Conservation (phyloP, 23 tunicate species). For the Clavelina lepadiformis region DNA sequence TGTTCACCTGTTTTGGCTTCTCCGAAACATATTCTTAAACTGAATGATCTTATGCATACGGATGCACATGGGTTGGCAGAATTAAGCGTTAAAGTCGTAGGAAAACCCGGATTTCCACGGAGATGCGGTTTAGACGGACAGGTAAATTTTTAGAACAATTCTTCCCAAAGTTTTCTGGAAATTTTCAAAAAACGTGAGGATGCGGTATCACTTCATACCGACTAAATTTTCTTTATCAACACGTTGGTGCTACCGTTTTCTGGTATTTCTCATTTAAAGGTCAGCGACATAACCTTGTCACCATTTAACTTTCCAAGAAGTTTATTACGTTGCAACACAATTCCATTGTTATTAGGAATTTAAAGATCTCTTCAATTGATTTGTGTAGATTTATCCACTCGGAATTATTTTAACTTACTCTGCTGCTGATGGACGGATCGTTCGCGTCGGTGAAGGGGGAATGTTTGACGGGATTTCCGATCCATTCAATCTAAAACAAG, state of each 20-base stretch:
- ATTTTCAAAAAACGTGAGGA: no score
- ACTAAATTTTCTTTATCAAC: no score
- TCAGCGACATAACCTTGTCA: no score
- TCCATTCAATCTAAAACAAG: background rate
- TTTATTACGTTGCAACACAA: no score
- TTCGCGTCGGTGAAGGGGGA: constrained; percentile 30
- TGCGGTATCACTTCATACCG: no score
- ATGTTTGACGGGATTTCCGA: constrained; percentile 6
- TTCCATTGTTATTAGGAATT: no score
- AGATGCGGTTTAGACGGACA: constrained; percentile 50
- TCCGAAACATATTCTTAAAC: constrained; percentile 4
- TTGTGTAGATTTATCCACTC: constrained; percentile 21
- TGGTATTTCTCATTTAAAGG: no score
- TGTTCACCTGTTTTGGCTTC: constrained; percentile 9
- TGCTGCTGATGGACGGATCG: background rate
- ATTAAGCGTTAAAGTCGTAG: constrained; percentile 15
- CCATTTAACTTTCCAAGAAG: no score
- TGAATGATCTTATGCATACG: constrained; percentile 1
- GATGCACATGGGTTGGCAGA: constrained; percentile 19
- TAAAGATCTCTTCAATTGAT: background rate
- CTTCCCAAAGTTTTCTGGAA: no score
- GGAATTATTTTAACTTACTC: constrained; percentile 7
- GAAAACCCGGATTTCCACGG: constrained; percentile 36
- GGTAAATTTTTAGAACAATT: constrained; percentile 10
- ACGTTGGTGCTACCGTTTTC: no score